A percentile compares a stretch with the other conserved stretches of the same genome.
Conservation (phyloP, 2,797 vertebrate genomes). For the Betta splendens region DNA sequence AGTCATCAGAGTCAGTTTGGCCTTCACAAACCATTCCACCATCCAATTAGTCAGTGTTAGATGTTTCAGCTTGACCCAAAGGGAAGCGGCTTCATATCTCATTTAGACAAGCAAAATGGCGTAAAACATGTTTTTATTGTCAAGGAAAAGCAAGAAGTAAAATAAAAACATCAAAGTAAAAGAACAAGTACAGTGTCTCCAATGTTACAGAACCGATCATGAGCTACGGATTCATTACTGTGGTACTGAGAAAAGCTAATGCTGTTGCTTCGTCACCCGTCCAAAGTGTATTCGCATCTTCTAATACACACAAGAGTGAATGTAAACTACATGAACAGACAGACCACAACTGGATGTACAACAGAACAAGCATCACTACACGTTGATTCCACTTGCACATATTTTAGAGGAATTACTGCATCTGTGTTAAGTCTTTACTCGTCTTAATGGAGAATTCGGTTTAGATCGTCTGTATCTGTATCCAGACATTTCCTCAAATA, state of each 20-base stretch:
- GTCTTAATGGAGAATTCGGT: slow-evolving; percentile 17
- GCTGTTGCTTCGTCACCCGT: slow-evolving; percentile 8
- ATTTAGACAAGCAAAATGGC: slow-evolving; percentile 14
- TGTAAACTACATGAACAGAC: slow-evolving; percentile 31
- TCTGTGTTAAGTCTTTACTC: background rate
- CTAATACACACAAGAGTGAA: slow-evolving; percentile 24
- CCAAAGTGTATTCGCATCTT: slow-evolving; percentile 6
- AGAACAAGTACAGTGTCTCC: slow-evolving; percentile 18
- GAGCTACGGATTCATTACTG: slow-evolving; percentile 34
- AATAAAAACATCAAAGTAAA: slow-evolving; percentile 37
- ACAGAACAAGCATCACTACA: slow-evolving; percentile 34
- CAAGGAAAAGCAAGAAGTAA: slow-evolving; percentile 54
- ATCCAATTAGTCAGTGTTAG: background rate
- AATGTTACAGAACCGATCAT: slow-evolving; percentile 41
- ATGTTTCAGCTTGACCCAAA: background rate
- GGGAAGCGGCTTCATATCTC: background rate
- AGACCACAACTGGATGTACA: slow-evolving; percentile 14
- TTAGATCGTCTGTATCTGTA: slow-evolving; percentile 1
- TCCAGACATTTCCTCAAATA: slow-evolving; percentile 20
- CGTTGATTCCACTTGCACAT: slow-evolving; percentile 59
- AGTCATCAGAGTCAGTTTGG: background rate
- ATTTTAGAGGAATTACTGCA: slow-evolving; percentile 17
- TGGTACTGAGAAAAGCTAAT: slow-evolving; percentile 27
- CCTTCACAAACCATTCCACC: background rate
- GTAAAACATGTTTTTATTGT: slow-evolving; percentile 52